phyloP scores from a whole-genome alignment of 2,888 invertebrate genomes.

The Bellardia pandia region DNA sequence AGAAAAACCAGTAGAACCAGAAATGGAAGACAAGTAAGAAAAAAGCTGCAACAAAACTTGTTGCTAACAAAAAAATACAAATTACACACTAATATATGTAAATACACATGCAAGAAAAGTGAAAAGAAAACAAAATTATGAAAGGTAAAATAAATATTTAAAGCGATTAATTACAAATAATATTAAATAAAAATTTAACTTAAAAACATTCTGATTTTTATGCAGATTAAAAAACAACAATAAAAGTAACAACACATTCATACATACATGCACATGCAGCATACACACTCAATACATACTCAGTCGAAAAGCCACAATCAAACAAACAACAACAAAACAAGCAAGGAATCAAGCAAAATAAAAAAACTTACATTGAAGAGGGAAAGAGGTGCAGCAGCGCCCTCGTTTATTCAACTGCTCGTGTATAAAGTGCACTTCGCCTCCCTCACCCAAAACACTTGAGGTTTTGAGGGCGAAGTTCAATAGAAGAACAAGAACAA shows the following conservation, averaged over 20 bases:
- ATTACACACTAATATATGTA: slow-evolving; percentile 8
- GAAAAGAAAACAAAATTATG: slow-evolving; percentile 34
- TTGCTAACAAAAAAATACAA: slow-evolving; percentile 64
- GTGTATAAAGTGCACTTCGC: slow-evolving; percentile 69
- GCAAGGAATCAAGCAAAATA: slow-evolving; percentile 52
- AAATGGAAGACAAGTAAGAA: slow-evolving; percentile 57
- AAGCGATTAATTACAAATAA: slow-evolving; percentile 43
- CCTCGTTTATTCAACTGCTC: slow-evolving; percentile 74
- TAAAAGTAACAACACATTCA: slow-evolving; percentile 37
- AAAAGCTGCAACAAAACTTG: slow-evolving; percentile 67
- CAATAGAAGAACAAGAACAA: slow-evolving; percentile 35
- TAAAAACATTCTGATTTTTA: slow-evolving; percentile 47
- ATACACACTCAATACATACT: background rate
- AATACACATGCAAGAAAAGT: slow-evolving; percentile 56
- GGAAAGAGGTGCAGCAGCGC: slow-evolving; percentile 71
- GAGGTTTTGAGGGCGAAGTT: slow-evolving; percentile 65
- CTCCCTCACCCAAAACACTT: slow-evolving; percentile 66
- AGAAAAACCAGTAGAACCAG: slow-evolving; percentile 73
- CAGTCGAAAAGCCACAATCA: slow-evolving; percentile 27
- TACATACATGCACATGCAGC: background rate
- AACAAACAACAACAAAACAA: slow-evolving; percentile 49
- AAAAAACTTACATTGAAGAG: slow-evolving; percentile 68
- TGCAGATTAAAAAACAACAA: slow-evolving; percentile 57
- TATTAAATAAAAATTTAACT: slow-evolving; percentile 24
- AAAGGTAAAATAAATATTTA: slow-evolving; percentile 47